These are phyloP conservation scores for Pseudomyrmex dendroicus DNA, from an alignment of 1,140 invertebrate species.

Conservation along the genomic window DNA sequence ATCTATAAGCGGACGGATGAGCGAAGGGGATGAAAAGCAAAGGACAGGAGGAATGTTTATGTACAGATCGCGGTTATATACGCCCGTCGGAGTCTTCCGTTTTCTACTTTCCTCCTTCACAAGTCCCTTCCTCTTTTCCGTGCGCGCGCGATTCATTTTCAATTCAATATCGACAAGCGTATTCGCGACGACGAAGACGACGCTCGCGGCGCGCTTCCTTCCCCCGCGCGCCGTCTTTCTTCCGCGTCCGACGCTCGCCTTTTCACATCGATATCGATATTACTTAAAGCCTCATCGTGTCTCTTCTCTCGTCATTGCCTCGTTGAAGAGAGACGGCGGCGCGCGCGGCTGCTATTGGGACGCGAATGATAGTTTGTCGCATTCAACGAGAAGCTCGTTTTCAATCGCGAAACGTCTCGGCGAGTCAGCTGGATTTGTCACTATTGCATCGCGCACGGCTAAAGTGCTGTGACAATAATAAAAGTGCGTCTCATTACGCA, in stretches of 20 bases:
- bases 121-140: conserved; percentile 1
- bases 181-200: conserved; percentile 44
- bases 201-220: neutral
- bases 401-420: conserved; percentile 17
- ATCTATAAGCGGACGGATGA: conserved; percentile 43
- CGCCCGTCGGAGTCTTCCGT: neutral
- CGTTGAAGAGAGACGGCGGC: conserved; percentile 12
- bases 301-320: neutral
- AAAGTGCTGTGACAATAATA: neutral
- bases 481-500: neutral
- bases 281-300: conserved; percentile 61
- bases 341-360: conserved; percentile 15
- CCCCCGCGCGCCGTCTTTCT: conserved; percentile 1
- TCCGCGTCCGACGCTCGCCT: conserved; percentile 18
- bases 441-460: neutral
- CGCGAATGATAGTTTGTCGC: conserved; percentile 23
- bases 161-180: conserved; percentile 65
- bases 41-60: conserved; percentile 55
- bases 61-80: conserved; percentile 50
- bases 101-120: neutral
- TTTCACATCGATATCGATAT: conserved; percentile 68
- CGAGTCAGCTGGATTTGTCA: conserved; percentile 31
- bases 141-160: conserved; percentile 60
- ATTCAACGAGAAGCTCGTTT: neutral
- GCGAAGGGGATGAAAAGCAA: conserved; percentile 38